phyloP scores from a whole-genome alignment of 2,113 vertebrate genomes.

The Dromaius novaehollandiae region DNA sequence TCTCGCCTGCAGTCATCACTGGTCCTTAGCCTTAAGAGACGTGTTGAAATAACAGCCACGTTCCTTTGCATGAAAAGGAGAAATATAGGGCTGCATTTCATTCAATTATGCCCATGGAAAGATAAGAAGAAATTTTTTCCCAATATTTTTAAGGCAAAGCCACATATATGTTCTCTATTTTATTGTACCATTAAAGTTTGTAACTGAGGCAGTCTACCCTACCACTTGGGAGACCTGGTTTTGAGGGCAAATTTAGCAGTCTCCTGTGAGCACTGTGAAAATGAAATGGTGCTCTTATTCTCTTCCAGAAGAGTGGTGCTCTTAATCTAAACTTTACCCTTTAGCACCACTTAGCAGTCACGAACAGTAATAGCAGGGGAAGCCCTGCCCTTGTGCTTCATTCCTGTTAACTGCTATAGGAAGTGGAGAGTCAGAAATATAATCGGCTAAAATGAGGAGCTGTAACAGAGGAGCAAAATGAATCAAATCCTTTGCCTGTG shows the following conservation, averaged over 20 bases:
- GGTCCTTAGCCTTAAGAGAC: neutral
- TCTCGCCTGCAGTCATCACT: neutral
- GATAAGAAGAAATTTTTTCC: neutral
- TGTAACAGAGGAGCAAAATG: neutral
- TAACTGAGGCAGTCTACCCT: neutral
- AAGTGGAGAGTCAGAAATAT: neutral
- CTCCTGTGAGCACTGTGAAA: neutral
- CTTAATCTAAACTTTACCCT: neutral
- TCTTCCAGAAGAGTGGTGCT: neutral
- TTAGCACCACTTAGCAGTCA: constrained; percentile 28
- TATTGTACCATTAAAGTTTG: neutral
- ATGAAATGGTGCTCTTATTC: neutral
- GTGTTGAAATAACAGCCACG: neutral
- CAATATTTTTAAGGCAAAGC: neutral
- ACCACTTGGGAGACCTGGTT: neutral
- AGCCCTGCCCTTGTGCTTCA: neutral
- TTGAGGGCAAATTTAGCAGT: neutral
- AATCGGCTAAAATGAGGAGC: neutral
- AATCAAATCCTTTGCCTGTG: neutral
- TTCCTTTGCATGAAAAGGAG: neutral
- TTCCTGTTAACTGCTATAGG: neutral
- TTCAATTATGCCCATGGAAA: neutral
- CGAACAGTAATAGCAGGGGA: neutral
- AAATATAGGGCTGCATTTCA: rapidly evolving
- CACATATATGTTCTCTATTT: neutral